phyloP scores from a whole-genome alignment of 2,888 invertebrate species.

The Camptogramma bilineatum region DNA sequence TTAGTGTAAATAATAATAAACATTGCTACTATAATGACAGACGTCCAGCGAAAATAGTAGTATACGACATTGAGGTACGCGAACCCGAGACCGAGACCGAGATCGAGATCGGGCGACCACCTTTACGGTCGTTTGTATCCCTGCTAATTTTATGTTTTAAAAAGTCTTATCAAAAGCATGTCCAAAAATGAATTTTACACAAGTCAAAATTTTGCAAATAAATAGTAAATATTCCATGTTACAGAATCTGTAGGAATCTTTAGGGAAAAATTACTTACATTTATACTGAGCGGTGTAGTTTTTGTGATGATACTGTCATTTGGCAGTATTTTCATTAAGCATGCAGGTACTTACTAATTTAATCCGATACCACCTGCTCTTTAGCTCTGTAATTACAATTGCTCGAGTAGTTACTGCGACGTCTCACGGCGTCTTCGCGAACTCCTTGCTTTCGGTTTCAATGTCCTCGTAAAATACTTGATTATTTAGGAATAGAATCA shows the following conservation, averaged over 20 bases:
- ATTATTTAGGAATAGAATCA: constrained; percentile 60
- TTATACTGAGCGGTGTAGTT: background rate
- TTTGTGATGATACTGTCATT: background rate
- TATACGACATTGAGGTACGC: no score
- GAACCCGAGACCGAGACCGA: no score
- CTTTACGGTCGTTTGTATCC: no score
- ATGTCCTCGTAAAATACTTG: constrained; percentile 27
- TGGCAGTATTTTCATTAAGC: background rate
- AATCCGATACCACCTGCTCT: background rate
- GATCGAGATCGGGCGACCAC: no score
- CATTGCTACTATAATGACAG: background rate
- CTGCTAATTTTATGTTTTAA: no score
- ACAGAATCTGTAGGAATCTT: no score
- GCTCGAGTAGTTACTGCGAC: constrained; percentile 10
- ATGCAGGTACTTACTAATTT: background rate
- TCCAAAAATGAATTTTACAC: no score
- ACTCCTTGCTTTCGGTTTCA: constrained; percentile 25
- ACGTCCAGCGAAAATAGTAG: no score
- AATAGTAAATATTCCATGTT: no score
- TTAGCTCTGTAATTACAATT: constrained; percentile 12
- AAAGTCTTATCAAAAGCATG: no score
- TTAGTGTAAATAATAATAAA: background rate
- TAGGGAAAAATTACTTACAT: no score
- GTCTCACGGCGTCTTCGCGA: constrained; percentile 12
- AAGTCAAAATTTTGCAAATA: no score